A percentile compares a stretch with the other conserved stretches of the same genome.
Conservation (phyloP, 2,113 vertebrate species). For the Notarius lentiginosus region DNA sequence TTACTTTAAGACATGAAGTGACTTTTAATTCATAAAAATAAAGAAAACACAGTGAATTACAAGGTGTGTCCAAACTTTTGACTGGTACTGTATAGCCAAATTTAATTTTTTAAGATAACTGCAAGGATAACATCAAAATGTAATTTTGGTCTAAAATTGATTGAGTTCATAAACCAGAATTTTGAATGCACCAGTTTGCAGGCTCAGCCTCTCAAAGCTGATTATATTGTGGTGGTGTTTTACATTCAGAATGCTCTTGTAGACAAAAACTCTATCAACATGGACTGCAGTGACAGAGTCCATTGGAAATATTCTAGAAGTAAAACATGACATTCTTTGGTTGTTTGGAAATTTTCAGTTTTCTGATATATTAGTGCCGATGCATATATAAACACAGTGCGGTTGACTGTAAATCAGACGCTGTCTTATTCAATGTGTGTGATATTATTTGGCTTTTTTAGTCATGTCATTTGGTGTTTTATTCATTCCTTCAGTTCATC, state of each 20-base stretch:
- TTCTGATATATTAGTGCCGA: too few relatives aligned
- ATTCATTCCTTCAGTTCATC: background rate
- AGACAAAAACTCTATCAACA: background rate
- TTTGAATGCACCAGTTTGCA: background rate
- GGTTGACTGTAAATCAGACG: background rate
- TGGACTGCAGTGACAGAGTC: background rate
- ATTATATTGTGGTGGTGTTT: slow-evolving; percentile 13
- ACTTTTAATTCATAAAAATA: too few relatives aligned
- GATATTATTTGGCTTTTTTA: background rate
- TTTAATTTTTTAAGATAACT: background rate
- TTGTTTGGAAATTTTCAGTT: background rate
- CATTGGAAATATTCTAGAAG: background rate
- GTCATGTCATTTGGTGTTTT: background rate
- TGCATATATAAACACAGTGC: background rate
- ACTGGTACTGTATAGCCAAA: too few relatives aligned
- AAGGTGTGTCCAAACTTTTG: too few relatives aligned
- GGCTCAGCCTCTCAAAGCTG: slow-evolving; percentile 38
- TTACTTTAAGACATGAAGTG: too few relatives aligned
- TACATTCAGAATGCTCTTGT: background rate
- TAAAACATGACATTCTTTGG: background rate
- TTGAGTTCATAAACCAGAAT: background rate
- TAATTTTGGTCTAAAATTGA: background rate
- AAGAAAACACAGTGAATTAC: too few relatives aligned
- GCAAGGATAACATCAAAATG: background rate
- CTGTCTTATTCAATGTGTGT: background rate